Evolutionary conservation across 2,113 vertebrate species (phyloP), one percentile per base, ranked within the genome.

Genomic region (Ovis canadensis): DNA sequence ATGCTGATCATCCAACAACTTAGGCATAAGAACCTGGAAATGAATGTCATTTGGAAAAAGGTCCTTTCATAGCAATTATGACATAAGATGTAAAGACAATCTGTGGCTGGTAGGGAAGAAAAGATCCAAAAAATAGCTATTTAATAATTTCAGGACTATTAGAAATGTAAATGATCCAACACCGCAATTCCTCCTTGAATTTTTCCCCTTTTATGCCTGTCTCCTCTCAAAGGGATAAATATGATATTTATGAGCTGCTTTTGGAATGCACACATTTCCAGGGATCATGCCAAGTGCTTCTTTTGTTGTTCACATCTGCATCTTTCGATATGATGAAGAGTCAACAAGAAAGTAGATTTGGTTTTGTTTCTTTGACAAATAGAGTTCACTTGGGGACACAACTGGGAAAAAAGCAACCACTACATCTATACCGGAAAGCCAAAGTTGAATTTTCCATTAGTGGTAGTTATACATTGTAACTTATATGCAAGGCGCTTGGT

Each of bases 131-230:
- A 98, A 99, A 98, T 96, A 98, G 96, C 90, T 98, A 98, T 98
- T 97, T 98, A 98, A 98, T 98, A 98, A 98, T 98, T 98, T 96
- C 98, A 99, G 98, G 90, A 98, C 94, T 98, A 98, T 99, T 97
- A 98, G 96, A 98, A 98, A 98, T 98, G 98, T 98, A 98, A 99
- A 99, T 98, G 99, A 97, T 80, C 55, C 96, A 96, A 93, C n/a
- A 94, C 36, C 91, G 93, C 91, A 96, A 83, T 96, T 96, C 54
- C 59, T 97, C 92, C 97, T 96, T 96, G 87, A 96, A 95, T 96
- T 43, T 54, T 64, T 94, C 81, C 82, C 92, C 45, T 80, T 97
- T 98, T 98, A 91, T 94, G 33, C 89, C 25, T 92, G 78, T 90
- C 84, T 97, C 11, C 48, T 96, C 62, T 97, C 94, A 94, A 78